A percentile compares a stretch with the other conserved stretches of the same genome.
Conservation (phyloP, 2,888 invertebrate genomes). For the Netelia virgata region DNA sequence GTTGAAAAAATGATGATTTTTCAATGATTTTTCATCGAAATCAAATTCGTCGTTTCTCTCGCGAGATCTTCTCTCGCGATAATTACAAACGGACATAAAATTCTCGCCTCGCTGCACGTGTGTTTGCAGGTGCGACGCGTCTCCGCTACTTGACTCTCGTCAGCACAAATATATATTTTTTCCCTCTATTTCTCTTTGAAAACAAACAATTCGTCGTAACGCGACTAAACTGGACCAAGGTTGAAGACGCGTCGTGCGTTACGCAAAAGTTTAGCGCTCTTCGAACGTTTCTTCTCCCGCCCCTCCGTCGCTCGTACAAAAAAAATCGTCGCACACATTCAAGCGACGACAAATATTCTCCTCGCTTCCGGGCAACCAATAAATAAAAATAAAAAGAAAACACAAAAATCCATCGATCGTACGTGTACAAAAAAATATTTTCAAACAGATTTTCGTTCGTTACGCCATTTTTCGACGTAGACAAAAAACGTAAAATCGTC, state of each 20-base stretch:
- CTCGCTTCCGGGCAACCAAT: neutral
- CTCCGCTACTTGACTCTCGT: slow-evolving; percentile 18
- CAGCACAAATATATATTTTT: slow-evolving; percentile 17
- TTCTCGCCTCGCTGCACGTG: slow-evolving; percentile 3
- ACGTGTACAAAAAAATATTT: neutral
- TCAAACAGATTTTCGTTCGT: too few species aligned
- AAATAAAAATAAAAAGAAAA: neutral
- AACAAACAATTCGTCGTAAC: slow-evolving; percentile 40
- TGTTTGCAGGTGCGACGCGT: slow-evolving; percentile 27
- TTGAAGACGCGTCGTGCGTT: neutral
- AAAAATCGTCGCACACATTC: neutral
- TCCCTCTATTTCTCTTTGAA: slow-evolving; percentile 1
- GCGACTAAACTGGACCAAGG: slow-evolving; percentile 40
- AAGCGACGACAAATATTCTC: neutral
- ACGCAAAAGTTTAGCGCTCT: slow-evolving; percentile 15
- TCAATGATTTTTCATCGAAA: neutral
- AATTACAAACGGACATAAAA: slow-evolving; percentile 10
- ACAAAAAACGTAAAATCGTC: neutral
- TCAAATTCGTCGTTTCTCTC: neutral
- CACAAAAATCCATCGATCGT: neutral
- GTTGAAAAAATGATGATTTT: neutral
- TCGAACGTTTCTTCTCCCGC: neutral
- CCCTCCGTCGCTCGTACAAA: slow-evolving; percentile 7
- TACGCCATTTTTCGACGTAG: too few species aligned
- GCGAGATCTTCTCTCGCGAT: slow-evolving; percentile 8